Evolutionary conservation across 1,140 invertebrate genomes (phyloP).

Genomic region (Hylyphantes graminicola): DNA sequence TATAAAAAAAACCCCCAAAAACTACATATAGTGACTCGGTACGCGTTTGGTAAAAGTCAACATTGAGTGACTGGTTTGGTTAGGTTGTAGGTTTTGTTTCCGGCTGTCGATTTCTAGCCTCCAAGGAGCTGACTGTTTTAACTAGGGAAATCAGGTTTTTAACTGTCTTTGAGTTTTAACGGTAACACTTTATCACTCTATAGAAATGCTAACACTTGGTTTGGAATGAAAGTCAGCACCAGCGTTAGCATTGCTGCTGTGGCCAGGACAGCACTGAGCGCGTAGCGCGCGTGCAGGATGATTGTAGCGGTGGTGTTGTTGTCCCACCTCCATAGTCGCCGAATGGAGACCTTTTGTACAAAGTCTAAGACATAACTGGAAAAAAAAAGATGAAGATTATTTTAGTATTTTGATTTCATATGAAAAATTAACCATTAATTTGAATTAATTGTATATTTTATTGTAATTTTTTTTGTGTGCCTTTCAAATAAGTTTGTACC

Average conservation of each 20-base stretch:
- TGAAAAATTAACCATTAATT: background rate
- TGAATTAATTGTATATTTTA: background rate
- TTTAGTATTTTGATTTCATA: too few relatives aligned
- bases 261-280: constrained; percentile 37
- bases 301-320: constrained; percentile 20
- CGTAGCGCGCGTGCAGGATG: constrained; percentile 37
- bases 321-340: constrained; percentile 39
- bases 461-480: background rate
- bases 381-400: background rate
- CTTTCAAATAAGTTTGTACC: too few relatives aligned
- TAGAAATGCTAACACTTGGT: background rate
- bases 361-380: constrained; percentile 35
- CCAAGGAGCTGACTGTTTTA: too few relatives aligned
- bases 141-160: too few relatives aligned
- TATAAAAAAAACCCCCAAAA: too few relatives aligned
- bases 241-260: constrained; percentile 51
- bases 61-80: too few relatives aligned
- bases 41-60: too few relatives aligned
- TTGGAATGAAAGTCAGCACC: constrained; percentile 43
- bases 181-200: background rate
- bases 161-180: background rate
- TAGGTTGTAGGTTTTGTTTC: too few relatives aligned
- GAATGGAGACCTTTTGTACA: constrained; percentile 1
- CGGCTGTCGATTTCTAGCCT: too few relatives aligned
- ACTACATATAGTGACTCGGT: too few relatives aligned